phyloP scores from a whole-genome alignment of 1,140 invertebrate species.

The Mercenaria mercenaria region DNA sequence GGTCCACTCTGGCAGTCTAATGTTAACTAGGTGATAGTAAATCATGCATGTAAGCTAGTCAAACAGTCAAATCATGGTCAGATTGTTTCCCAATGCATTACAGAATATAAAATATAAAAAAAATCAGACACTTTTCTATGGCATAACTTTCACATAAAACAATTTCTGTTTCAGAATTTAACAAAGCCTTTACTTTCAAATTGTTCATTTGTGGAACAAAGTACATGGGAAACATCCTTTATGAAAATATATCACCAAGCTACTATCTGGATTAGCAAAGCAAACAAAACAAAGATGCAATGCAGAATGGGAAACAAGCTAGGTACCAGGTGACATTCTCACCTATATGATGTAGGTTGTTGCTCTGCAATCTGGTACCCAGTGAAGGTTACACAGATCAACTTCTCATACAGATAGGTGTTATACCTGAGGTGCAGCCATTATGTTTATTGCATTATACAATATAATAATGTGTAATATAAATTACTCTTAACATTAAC shows the following conservation, averaged over 20 bases:
- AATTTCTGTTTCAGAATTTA: too few relatives aligned
- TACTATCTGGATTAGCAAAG: not conserved
- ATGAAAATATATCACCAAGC: not conserved
- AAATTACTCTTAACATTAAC: too few relatives aligned
- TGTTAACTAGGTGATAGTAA: not conserved
- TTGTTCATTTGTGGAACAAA: not conserved
- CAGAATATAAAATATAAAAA: too few relatives aligned
- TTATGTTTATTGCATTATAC: not conserved
- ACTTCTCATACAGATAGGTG: slow-evolving; percentile 54
- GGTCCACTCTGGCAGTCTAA: not conserved
- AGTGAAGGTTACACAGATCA: slow-evolving; percentile 60
- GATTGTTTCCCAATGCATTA: slow-evolving; percentile 41
- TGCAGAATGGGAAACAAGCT: slow-evolving; percentile 62
- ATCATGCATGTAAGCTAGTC: not conserved
- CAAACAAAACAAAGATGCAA: not conserved
- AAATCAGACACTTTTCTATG: too few relatives aligned
- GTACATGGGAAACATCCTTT: slow-evolving; percentile 14
- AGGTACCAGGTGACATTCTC: slow-evolving; percentile 51
- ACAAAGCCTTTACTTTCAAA: too few relatives aligned
- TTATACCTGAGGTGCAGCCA: slow-evolving; percentile 45
- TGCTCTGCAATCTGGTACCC: slow-evolving; percentile 55
- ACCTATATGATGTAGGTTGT: slow-evolving; percentile 11
- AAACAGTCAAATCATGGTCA: not conserved
- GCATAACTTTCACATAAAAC: too few relatives aligned
- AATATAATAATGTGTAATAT: too few relatives aligned